Evolutionary conservation across 2,888 invertebrate genomes (phyloP).

Genomic region (Nephrotoma appendiculata): DNA sequence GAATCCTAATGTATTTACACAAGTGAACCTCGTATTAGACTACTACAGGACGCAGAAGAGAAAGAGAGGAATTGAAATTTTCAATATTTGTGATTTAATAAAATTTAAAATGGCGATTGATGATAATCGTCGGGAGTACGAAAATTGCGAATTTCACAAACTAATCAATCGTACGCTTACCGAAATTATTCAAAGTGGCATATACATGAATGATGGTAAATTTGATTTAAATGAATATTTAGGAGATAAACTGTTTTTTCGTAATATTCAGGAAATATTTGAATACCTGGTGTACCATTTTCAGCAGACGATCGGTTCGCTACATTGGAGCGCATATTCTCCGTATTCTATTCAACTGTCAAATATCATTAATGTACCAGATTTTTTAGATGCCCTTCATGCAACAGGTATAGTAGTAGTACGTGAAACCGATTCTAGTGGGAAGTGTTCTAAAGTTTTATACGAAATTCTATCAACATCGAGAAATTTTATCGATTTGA

Average conservation of each 20-base stretch:
- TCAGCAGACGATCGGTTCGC: background rate
- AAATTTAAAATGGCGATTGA: background rate
- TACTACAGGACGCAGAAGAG: background rate
- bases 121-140: background rate
- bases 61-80: background rate
- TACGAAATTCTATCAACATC: background rate
- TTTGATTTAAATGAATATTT: background rate
- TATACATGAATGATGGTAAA: background rate
- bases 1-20: background rate
- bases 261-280: background rate
- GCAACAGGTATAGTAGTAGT: background rate
- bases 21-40: background rate
- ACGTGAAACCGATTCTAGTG: background rate
- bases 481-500: background rate
- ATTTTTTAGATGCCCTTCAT: background rate
- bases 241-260: background rate
- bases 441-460: background rate
- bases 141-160: background rate
- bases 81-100: background rate
- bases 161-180: background rate
- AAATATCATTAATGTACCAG: background rate
- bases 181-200: background rate
- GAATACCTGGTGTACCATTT: background rate
- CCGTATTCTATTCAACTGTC: background rate
- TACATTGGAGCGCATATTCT: background rate